Conservation (phyloP, 2,113 vertebrate species). For the Alouatta palliata region DNA sequence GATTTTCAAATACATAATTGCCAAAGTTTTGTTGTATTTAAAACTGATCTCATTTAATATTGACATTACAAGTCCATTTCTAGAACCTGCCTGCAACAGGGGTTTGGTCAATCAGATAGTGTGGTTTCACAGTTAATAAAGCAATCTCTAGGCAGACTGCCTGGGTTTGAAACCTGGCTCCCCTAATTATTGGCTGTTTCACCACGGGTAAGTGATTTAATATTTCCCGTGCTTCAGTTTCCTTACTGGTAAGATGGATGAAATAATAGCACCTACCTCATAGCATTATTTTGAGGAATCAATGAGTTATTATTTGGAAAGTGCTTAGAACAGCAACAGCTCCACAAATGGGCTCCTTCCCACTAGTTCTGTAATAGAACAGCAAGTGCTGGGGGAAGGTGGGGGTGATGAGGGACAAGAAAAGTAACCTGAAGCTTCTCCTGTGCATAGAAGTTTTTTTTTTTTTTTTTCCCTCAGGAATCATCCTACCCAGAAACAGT, state of each 20-base stretch:
- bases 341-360: conserved; percentile 3
- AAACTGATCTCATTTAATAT: conserved; percentile 55
- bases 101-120: neutral
- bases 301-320: conserved; percentile 57
- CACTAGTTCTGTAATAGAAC: conserved; percentile 27
- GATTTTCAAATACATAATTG: conserved; percentile 36
- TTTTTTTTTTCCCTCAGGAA: conserved; percentile 66
- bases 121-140: neutral
- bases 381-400: neutral
- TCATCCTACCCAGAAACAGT: conserved; percentile 74
- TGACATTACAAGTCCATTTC: conserved; percentile 22
- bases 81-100: neutral
- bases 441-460: conserved; percentile 49
- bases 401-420: neutral
- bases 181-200: neutral
- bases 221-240: neutral
- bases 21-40: conserved; percentile 50
- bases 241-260: neutral
- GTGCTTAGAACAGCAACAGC: conserved; percentile 58
- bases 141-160: neutral
- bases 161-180: neutral
- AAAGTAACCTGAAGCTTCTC: conserved; percentile 56
- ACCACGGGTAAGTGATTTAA: neutral
- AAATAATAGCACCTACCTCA: conserved; percentile 26
- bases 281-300: conserved; percentile 42